phyloP scores from a whole-genome alignment of 2,888 invertebrate genomes.

The Lasioglossum malachurum region DNA sequence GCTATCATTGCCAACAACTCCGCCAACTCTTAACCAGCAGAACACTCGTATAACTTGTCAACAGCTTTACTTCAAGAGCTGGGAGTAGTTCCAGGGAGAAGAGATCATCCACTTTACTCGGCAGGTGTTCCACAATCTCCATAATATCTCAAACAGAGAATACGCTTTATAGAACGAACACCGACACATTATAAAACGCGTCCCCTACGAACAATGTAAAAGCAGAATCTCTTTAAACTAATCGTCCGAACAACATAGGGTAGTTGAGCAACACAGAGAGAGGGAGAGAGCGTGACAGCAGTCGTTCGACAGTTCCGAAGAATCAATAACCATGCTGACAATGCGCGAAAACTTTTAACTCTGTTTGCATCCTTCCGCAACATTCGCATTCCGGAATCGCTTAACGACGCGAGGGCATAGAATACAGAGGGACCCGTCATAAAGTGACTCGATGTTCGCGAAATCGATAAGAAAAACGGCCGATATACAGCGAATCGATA shows the following conservation, averaged over 20 bases:
- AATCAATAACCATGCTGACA: constrained; percentile 1
- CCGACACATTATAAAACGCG: neutral
- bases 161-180: neutral
- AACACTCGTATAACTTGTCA: neutral
- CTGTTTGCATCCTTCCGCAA: neutral
- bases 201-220: neutral
- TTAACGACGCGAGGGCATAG: neutral
- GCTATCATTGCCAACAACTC: neutral
- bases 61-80: neutral
- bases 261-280: neutral
- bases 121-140: neutral
- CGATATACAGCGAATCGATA: constrained; percentile 34
- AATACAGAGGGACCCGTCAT: neutral
- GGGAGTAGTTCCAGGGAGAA: neutral
- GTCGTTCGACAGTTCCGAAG: neutral
- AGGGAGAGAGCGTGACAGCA: neutral
- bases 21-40: neutral
- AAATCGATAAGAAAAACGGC: constrained; percentile 21
- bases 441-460: neutral
- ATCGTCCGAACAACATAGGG: neutral
- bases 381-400: neutral
- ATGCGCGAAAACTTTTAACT: neutral
- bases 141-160: neutral
- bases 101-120: neutral
- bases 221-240: neutral